These are phyloP conservation scores for Diabrotica virgifera DNA, from an alignment of 1,140 invertebrate genomes.

Conservation along the genomic window DNA sequence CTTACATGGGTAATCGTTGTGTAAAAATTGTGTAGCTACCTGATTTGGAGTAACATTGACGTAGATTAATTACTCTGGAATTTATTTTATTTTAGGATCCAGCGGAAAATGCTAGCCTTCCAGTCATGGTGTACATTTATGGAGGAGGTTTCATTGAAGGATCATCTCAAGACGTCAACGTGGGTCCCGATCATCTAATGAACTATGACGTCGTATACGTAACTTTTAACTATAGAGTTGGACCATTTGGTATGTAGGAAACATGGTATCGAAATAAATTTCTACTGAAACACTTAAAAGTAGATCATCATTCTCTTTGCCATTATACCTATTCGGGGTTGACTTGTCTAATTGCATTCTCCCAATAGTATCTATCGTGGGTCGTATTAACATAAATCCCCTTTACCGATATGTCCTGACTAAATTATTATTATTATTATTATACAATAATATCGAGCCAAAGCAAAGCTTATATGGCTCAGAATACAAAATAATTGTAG, in stretches of 20 bases:
- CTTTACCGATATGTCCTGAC: too few relatives aligned
- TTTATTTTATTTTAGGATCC: conserved; percentile 13
- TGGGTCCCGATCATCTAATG: conserved; percentile 56
- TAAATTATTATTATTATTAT: too few relatives aligned
- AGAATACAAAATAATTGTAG: too few relatives aligned
- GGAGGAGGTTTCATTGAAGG: conserved; percentile 57
- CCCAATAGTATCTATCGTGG: too few relatives aligned
- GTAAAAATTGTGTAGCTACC: too few relatives aligned
- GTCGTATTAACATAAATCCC: too few relatives aligned
- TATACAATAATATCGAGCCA: too few relatives aligned
- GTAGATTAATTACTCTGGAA: too few relatives aligned
- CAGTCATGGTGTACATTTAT: conserved; percentile 58
- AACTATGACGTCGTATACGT: conserved; percentile 58
- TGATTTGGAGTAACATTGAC: too few relatives aligned
- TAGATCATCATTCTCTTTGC: too few relatives aligned
- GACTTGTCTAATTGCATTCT: neutral
- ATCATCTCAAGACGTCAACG: conserved; percentile 31
- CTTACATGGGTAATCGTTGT: too few relatives aligned
- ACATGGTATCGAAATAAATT: neutral
- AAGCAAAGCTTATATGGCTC: too few relatives aligned
- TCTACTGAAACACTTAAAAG: conserved; percentile 17
- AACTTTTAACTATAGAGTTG: conserved; percentile 61
- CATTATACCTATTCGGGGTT: neutral
- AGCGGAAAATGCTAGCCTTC: conserved; percentile 21
- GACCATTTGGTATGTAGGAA: conserved; percentile 49